These are phyloP conservation scores for Fukomys damarensis DNA, from an alignment of 2,113 vertebrate genomes.

Conservation along the genomic window DNA sequence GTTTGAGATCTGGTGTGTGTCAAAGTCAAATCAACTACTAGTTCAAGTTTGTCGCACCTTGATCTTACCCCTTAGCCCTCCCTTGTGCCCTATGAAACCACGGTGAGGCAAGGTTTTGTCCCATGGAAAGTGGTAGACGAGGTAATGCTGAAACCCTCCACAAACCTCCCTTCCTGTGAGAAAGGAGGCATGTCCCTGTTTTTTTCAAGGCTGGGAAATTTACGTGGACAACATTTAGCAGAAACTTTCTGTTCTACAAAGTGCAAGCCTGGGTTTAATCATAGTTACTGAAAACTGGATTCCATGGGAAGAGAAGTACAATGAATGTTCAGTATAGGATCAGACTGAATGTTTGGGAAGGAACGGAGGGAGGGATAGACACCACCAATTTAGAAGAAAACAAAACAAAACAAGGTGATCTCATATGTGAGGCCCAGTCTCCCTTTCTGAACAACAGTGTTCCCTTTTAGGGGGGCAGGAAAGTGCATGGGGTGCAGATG, in stretches of 20 bases:
- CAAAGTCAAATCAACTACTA: slow-evolving; percentile 1
- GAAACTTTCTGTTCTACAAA: not conserved
- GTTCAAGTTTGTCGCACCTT: not conserved
- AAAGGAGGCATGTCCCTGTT: not conserved
- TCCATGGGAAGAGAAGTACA: not conserved
- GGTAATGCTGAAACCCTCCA: not conserved
- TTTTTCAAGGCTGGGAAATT: not conserved
- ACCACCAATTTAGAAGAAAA: not conserved
- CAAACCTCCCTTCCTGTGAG: not conserved
- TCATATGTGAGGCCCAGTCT: not conserved
- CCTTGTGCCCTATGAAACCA: not conserved
- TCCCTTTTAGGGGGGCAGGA: not conserved
- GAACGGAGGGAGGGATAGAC: not conserved
- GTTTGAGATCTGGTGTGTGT: slow-evolving; percentile 46
- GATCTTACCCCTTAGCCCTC: not conserved
- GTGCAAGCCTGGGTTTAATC: not conserved
- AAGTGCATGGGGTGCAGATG: rapidly evolving
- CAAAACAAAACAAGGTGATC: not conserved
- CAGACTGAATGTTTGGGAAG: no score
- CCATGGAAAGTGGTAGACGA: not conserved
- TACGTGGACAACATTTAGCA: not conserved
- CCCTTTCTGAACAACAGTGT: not conserved
- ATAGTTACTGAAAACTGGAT: not conserved
- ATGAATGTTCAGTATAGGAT: not conserved
- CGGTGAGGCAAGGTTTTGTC: not conserved